These are phyloP conservation scores for Eupleurogrammus muticus DNA, from an alignment of 2,797 vertebrate species.

Conservation along the genomic window DNA sequence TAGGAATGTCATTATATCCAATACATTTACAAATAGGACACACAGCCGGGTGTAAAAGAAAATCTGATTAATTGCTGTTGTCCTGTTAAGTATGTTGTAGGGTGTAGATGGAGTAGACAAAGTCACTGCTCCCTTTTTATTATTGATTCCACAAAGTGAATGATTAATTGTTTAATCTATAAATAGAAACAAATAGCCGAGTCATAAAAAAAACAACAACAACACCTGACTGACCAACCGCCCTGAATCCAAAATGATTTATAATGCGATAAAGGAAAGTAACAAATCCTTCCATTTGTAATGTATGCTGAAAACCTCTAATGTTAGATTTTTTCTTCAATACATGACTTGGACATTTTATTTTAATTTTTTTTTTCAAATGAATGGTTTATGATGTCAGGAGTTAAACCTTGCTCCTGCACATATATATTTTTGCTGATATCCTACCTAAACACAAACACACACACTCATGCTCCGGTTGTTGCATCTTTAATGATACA, in stretches of 20 bases:
- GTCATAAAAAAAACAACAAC: no score
- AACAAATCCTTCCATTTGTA: not conserved
- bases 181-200: no score
- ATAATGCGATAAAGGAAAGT: not conserved
- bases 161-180: no score
- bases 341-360: not conserved
- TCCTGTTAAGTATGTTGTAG: not conserved
- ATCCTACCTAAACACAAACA: no score
- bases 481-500: conserved; percentile 51
- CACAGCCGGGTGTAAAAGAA: conserved; percentile 5
- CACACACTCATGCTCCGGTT: conserved; percentile 24
- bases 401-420: conserved; percentile 23
- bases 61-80: not conserved
- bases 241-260: not conserved
- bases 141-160: not conserved
- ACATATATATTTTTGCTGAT: conserved; percentile 20
- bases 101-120: not conserved
- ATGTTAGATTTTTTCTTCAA: not conserved
- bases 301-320: not conserved
- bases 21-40: conserved; percentile 48
- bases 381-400: not conserved
- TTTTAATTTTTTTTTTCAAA: not conserved
- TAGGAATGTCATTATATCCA: conserved; percentile 33
- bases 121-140: not conserved
- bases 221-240: not conserved